Percentiles rank a stretch among this genome's conserved stretches.
Evolutionary conservation across 2,888 invertebrate species (phyloP).

Genomic region (Heliothis peltigera): DNA sequence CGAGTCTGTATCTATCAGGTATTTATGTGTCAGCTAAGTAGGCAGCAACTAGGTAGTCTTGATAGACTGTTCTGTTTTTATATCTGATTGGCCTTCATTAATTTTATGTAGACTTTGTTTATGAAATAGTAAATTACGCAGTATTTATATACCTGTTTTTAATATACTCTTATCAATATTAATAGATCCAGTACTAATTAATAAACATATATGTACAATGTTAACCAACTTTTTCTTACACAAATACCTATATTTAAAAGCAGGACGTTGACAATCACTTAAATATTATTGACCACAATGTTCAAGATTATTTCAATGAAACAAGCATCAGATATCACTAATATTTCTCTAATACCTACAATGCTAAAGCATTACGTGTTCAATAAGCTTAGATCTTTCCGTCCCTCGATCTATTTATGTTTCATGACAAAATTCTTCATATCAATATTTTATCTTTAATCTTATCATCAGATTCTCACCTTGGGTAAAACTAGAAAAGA

Average conservation of each 20-base stretch:
- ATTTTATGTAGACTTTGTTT: constrained; percentile 9
- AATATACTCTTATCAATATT: neutral
- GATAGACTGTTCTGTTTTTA: constrained; percentile 44
- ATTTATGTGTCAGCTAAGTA: constrained; percentile 19
- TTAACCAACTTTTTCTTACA: too few species aligned
- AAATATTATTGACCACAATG: too few species aligned
- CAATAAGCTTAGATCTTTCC: constrained; percentile 6
- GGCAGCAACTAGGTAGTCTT: constrained; percentile 26
- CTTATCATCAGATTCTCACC: neutral
- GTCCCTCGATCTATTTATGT: constrained; percentile 1
- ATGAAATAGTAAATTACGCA: neutral
- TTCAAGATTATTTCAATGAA: too few species aligned
- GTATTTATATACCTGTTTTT: neutral
- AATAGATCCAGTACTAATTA: too few species aligned
- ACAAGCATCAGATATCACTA: too few species aligned
- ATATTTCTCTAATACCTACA: too few species aligned
- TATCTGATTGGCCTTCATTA: constrained; percentile 42
- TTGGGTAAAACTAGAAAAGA: constrained; percentile 4
- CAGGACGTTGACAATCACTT: too few species aligned
- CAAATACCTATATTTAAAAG: too few species aligned
- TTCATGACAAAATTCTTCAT: neutral
- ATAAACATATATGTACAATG: too few species aligned
- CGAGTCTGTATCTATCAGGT: constrained; percentile 33
- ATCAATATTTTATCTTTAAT: constrained; percentile 1
- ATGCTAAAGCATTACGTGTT: constrained; percentile 5